Base-by-base conservation (phyloP, 1,140 invertebrate species). In the Pentalonia nigronervosa region DNA sequence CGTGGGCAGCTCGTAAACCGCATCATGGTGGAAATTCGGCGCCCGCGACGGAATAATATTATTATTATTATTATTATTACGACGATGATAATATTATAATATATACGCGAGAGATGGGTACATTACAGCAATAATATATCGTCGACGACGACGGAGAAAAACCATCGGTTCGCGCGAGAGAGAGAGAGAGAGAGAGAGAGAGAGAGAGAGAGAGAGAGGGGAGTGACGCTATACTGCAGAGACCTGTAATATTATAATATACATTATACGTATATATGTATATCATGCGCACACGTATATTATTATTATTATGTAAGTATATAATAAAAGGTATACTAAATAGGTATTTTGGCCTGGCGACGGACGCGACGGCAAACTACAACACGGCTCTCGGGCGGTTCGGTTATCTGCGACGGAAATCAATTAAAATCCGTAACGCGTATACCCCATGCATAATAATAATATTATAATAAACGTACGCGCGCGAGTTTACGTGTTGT, bases 341-440 rank as follows among this genome's bases (percentile, higher is more conserved):
- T 76, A 76, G 60, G 60, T 76, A 76, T 76, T n/a, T 76, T 76
- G 20, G 34, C 21, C 20, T 25, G 83, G 36, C 83, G 83, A 84
- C 87, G 48, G 8, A 84, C 87, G 48, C 2, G 50, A 50, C 47
- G 47, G 30, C 87, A 89, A n/a, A 41, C 41, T 41, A 89, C 48
- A 48, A 86, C 41, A 9, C 45, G 9, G 25, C 4, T 30, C 48
- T 41, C 41, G 41, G 41, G 41, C 41, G 41, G 41, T 41, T 41
- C 20, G 87, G 87, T 89, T 89, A 89, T 89, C 87, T 89, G 50
- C n/a, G 48, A 36, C 56, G 48, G 21, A 89, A 56, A 89, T 89
- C 87, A 89, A 89, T 89, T 89, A 89, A 89, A 89, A 89, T 17
- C 87, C n/a, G 87, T 87, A 67, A 53, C 87, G 86, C 45, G 81